A percentile compares a stretch with the other conserved stretches of the same genome.
These are phyloP conservation scores for Noctua comes DNA, from an alignment of 2,888 invertebrate species.

Conservation along the genomic window DNA sequence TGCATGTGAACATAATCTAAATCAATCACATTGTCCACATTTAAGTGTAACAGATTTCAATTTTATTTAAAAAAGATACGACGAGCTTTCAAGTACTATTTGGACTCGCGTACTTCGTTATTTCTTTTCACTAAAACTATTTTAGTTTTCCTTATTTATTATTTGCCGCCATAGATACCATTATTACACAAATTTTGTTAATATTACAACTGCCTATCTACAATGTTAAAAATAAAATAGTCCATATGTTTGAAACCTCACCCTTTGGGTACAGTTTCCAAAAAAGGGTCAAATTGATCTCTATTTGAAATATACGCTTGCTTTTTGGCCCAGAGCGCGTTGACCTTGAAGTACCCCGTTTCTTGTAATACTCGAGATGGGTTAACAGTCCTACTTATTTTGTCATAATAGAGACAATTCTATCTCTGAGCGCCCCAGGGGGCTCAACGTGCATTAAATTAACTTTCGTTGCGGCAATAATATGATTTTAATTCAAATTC, in stretches of 20 bases:
- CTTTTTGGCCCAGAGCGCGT: background rate
- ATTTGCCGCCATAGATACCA: no score
- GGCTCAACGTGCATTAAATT: background rate
- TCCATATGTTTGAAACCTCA: background rate
- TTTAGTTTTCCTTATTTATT: background rate
- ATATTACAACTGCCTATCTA: background rate
- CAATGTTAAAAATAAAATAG: background rate
- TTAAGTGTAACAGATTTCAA: background rate
- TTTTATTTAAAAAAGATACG: background rate
- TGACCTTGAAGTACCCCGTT: background rate
- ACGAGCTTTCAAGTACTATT: background rate
- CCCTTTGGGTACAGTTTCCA: background rate
- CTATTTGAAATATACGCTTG: background rate
- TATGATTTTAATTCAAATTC: background rate
- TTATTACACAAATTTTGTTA: background rate
- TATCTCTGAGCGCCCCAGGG: background rate
- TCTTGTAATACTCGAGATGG: background rate
- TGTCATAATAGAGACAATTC: background rate
- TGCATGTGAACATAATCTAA: conserved; percentile 51
- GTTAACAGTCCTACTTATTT: background rate
- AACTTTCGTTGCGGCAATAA: background rate
- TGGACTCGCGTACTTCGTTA: background rate
- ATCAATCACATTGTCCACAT: conserved; percentile 71
- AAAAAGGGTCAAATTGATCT: background rate
- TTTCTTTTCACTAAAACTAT: background rate